These are phyloP conservation scores for Tiaroga cobitis DNA, from an alignment of 2,797 vertebrate genomes.

Conservation along the genomic window DNA sequence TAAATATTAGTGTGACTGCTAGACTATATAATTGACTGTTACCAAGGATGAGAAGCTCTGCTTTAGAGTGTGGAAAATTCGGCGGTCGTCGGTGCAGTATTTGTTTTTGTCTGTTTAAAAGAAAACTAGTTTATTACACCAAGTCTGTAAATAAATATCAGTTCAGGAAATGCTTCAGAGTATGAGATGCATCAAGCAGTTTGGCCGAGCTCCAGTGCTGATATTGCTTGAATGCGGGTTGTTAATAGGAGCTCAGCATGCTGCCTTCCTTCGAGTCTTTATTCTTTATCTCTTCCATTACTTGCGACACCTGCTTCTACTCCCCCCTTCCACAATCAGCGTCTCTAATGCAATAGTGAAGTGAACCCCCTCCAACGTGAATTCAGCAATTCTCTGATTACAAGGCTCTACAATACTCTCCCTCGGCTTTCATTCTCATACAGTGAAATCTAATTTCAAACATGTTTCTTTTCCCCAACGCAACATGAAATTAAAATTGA, in stretches of 20 bases:
- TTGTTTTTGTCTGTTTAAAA: slow-evolving; percentile 24
- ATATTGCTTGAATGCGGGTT: slow-evolving; percentile 35
- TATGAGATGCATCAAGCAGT: slow-evolving; percentile 15
- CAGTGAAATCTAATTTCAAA: slow-evolving; percentile 13
- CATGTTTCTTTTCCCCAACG: not conserved
- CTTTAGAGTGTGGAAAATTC: not conserved
- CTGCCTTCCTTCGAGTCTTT: slow-evolving; percentile 27
- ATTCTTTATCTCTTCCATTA: slow-evolving; percentile 47
- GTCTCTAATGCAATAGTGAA: slow-evolving; percentile 29
- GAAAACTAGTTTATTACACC: slow-evolving; percentile 10
- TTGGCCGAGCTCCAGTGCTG: slow-evolving; percentile 40
- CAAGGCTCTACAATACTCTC: slow-evolving; percentile 25
- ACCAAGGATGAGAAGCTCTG: no score
- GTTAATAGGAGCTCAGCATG: slow-evolving; percentile 44
- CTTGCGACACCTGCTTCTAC: slow-evolving; percentile 46
- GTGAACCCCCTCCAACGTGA: not conserved
- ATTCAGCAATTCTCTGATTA: slow-evolving; percentile 36
- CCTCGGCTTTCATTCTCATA: slow-evolving; percentile 1
- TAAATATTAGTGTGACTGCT: not conserved
- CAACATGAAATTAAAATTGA: slow-evolving; percentile 23
- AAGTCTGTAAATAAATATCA: slow-evolving; percentile 32
- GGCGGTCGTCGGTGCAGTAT: not conserved
- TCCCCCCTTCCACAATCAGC: slow-evolving; percentile 25
- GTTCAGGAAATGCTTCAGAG: slow-evolving; percentile 16
- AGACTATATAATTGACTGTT: not conserved